Evolutionary conservation across 2,888 invertebrate species (phyloP).

Genomic region (Platycheirus albimanus): DNA sequence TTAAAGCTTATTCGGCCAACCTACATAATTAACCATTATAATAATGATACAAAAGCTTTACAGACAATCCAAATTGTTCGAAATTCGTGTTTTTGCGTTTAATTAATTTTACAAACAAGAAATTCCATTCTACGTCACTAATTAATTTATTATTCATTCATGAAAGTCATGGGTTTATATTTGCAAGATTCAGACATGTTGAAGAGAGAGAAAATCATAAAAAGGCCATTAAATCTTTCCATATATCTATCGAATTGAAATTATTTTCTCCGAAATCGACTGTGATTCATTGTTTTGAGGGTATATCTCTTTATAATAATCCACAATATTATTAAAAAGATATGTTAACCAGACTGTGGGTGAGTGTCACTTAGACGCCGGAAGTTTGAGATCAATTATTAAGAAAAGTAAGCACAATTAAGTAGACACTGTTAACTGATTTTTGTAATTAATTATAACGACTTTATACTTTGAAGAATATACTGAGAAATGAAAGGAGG

Average conservation of each 20-base stretch:
- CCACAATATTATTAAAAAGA: constrained; percentile 3
- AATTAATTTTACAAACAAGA: background rate
- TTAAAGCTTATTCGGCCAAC: too few relatives aligned
- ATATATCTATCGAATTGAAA: background rate
- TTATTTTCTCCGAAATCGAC: constrained; percentile 4
- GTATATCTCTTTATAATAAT: background rate
- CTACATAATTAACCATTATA: too few relatives aligned
- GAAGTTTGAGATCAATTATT: background rate
- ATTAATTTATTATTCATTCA: constrained; percentile 34
- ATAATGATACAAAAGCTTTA: too few relatives aligned
- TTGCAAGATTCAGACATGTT: background rate
- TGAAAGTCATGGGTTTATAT: constrained; percentile 45
- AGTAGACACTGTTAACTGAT: background rate
- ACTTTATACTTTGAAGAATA: background rate
- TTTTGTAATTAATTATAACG: background rate
- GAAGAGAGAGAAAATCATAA: background rate
- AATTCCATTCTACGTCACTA: background rate
- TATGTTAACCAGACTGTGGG: constrained; percentile 1
- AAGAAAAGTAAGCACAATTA: background rate
- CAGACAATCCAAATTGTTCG: background rate
- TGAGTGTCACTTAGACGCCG: constrained; percentile 17
- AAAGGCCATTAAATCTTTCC: background rate
- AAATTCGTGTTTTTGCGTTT: background rate
- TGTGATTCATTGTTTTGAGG: constrained; percentile 21
- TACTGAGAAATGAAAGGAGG: too few relatives aligned